A percentile compares a stretch with the other conserved stretches of the same genome.
phyloP scores from a whole-genome alignment of 1,140 invertebrate genomes.

The Musca domestica region DNA sequence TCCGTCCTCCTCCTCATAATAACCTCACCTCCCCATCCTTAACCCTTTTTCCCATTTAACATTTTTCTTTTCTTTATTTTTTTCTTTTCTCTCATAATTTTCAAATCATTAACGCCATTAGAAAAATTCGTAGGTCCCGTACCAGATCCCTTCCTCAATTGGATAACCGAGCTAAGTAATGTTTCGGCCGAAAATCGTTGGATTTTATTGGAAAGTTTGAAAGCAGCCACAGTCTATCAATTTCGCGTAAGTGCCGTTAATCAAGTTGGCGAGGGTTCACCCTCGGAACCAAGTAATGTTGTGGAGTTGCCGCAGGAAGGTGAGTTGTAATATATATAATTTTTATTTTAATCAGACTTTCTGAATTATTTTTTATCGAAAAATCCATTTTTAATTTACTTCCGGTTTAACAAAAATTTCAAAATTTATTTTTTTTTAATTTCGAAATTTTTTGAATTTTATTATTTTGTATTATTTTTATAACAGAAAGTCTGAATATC shows the following conservation, averaged over 20 bases:
- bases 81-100: conserved; percentile 26
- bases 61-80: background rate
- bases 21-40: no score
- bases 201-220: conserved; percentile 79
- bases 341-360: background rate
- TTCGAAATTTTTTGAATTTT: no score
- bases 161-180: conserved; percentile 85
- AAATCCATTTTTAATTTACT: background rate
- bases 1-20: no score
- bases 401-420: background rate
- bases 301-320: conserved; percentile 91
- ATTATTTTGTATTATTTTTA: background rate
- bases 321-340: conserved; percentile 56
- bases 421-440: background rate
- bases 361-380: background rate
- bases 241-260: conserved; percentile 95
- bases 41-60: background rate
- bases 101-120: conserved; percentile 51
- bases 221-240: conserved; percentile 92
- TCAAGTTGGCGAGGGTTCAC: conserved; percentile 88
- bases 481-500: background rate
- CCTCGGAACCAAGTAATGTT: conserved; percentile 82
- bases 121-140: conserved; percentile 69
- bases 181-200: conserved; percentile 77
- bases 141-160: conserved; percentile 77